Conservation (phyloP, 2,888 invertebrate species). For the Dynastes maya region DNA sequence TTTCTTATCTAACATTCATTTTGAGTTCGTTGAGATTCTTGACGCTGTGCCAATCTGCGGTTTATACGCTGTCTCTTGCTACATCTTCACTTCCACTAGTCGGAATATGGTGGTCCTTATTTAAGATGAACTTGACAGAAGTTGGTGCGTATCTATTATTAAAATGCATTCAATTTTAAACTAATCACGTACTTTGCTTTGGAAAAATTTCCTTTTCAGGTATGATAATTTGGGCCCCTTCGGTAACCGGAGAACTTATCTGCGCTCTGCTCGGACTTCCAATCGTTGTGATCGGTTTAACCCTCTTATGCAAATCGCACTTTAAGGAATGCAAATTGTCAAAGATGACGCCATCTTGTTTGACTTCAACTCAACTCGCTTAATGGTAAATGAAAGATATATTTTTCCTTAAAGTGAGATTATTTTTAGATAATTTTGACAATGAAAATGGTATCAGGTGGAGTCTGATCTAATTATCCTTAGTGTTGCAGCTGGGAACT, state of each 20-base stretch:
- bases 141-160: conserved; percentile 62
- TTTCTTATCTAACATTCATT: conserved; percentile 71
- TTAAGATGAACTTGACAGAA: conserved; percentile 70
- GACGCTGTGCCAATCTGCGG: conserved; percentile 74
- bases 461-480: background rate
- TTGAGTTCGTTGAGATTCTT: conserved; percentile 72
- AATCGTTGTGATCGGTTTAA: conserved; percentile 73
- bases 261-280: conserved; percentile 76
- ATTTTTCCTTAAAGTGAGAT: conserved; percentile 20
- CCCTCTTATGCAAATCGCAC: conserved; percentile 73
- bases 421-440: background rate
- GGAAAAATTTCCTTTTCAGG: conserved; percentile 62
- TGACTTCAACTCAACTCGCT: conserved; percentile 51
- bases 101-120: conserved; percentile 76
- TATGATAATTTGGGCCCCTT: conserved; percentile 73
- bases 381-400: conserved; percentile 39
- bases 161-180: background rate
- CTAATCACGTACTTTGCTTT: background rate
- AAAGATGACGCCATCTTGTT: conserved; percentile 49
- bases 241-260: conserved; percentile 75
- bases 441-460: background rate
- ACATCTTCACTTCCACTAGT: conserved; percentile 73
- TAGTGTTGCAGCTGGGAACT: background rate
- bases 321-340: conserved; percentile 68
- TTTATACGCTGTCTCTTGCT: conserved; percentile 73